Base-by-base conservation (phyloP, 2,113 vertebrate species). In the Garra rufa region DNA sequence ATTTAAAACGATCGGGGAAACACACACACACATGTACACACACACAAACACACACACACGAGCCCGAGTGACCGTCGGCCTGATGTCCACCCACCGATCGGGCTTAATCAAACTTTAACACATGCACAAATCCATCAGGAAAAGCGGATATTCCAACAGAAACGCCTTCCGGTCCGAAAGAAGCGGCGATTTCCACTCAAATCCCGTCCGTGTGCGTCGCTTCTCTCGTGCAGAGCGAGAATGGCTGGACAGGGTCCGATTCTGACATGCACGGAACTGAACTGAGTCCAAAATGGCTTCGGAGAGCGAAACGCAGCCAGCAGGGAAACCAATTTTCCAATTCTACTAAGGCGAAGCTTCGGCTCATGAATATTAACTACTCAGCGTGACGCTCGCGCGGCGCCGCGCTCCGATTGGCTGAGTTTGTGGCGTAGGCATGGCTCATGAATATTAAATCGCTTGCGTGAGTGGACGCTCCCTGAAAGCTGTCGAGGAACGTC, bases 221-320 rank as follows among this genome's bases (percentile, higher is more conserved):
- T 59, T 78, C 2, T 63, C 30, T 82, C 50, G 82, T 67, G 34
- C 76, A 83, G 15, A 41, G 28, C 8, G 63, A 28, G 71, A 77
- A 48, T 61, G 48, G 67, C 67, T 55, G 79, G 84, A 83, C 87
- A 85, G 76, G 52, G 88, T 89, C 90, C 83, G 88, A 63, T 69
- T 73, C 55, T 86, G 84, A 80, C 83, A 82, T 65, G 73, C 89
- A 79, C 88, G 86, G 84, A 90, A 82, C 92, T 92, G 90, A 93
- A 93, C 90, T 65, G 89, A 82, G 76, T 93, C 92, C 92, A 91
- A 91, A 93, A 89, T 91, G 92, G 91, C 92, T 90, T 71, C 89
- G 88, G 91, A 88, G 91, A 92, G 91, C 85, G 48, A 88, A 91
- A 90, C 90, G 77, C 89, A 92, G 92, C 92, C 93, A 91, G 91